Percentiles rank a stretch among this genome's conserved stretches.
Conservation (phyloP, 2,888 invertebrate genomes). For the Lasiommata megera region DNA sequence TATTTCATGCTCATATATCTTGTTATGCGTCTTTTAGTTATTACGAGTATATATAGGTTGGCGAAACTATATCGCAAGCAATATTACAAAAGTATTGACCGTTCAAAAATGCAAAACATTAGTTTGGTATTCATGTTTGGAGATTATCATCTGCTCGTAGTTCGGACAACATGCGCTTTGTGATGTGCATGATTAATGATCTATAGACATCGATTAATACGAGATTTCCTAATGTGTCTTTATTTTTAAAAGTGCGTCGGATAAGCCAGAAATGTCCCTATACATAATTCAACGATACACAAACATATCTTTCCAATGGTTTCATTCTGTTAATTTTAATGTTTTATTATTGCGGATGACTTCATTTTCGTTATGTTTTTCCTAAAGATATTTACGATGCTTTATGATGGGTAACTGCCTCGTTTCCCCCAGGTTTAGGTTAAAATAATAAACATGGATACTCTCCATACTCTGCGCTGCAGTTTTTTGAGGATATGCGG, state of each 20-base stretch:
- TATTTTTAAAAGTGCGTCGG: slow-evolving; percentile 19
- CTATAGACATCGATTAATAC: slow-evolving; percentile 24
- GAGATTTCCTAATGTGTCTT: slow-evolving; percentile 12
- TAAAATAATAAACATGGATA: too few relatives aligned
- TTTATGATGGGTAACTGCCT: too few relatives aligned
- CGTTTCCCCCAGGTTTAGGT: too few relatives aligned
- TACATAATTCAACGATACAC: too few relatives aligned
- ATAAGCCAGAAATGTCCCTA: slow-evolving; percentile 14
- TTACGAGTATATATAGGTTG: slow-evolving; percentile 2
- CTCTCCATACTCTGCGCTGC: too few relatives aligned
- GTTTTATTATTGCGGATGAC: neutral
- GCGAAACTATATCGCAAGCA: slow-evolving; percentile 16
- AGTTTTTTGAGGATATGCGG: too few relatives aligned
- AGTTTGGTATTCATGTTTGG: slow-evolving; percentile 14
- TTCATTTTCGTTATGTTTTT: neutral
- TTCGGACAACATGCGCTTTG: slow-evolving; percentile 19
- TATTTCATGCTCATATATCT: too few relatives aligned
- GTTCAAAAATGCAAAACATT: slow-evolving; percentile 25
- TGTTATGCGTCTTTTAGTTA: too few relatives aligned
- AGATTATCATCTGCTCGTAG: slow-evolving; percentile 22
- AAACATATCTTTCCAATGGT: too few relatives aligned
- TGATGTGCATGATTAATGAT: slow-evolving; percentile 31
- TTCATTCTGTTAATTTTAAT: neutral
- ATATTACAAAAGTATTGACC: slow-evolving; percentile 21
- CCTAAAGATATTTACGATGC: neutral